A percentile compares a stretch with the other conserved stretches of the same genome.
Evolutionary conservation across 2,888 invertebrate genomes (phyloP).

Genomic region (Rhabditoides inermis): DNA sequence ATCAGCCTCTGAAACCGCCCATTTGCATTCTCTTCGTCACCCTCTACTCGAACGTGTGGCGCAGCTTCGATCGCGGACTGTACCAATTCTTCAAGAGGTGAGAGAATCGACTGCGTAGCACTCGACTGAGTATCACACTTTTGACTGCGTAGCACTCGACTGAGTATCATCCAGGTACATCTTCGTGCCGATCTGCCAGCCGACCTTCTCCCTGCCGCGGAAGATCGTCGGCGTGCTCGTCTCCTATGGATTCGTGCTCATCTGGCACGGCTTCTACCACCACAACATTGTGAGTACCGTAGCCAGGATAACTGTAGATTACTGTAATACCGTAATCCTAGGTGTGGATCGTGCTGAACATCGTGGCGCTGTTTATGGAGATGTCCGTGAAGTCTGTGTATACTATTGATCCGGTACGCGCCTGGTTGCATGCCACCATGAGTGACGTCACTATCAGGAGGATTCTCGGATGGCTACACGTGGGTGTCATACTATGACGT

Average conservation of each 20-base stretch:
- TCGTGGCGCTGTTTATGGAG: slow-evolving; percentile 53
- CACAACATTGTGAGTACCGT: slow-evolving; percentile 52
- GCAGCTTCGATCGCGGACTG: slow-evolving; percentile 56
- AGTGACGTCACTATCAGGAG: slow-evolving; percentile 44
- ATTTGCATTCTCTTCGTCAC: slow-evolving; percentile 56
- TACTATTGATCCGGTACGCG: slow-evolving; percentile 24
- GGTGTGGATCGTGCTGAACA: slow-evolving; percentile 56
- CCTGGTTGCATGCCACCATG: slow-evolving; percentile 35
- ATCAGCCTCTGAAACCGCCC: slow-evolving; percentile 53
- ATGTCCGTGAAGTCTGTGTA: slow-evolving; percentile 46
- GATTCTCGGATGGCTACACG: slow-evolving; percentile 38
- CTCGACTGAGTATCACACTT: too few relatives aligned
- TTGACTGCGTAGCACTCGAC: too few relatives aligned
- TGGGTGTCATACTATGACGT: slow-evolving; percentile 1
- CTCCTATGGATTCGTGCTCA: slow-evolving; percentile 55
- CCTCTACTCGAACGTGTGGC: slow-evolving; percentile 56
- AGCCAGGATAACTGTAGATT: too few relatives aligned
- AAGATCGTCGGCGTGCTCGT: slow-evolving; percentile 53
- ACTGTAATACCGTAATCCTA: too few relatives aligned
- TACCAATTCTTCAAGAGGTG: slow-evolving; percentile 55
- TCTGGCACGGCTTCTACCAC: slow-evolving; percentile 56
- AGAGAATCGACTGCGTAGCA: too few relatives aligned
- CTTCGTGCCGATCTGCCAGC: slow-evolving; percentile 56
- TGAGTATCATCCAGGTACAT: too few relatives aligned
- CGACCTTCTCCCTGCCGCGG: slow-evolving; percentile 50